Evolutionary conservation across 2,888 invertebrate species (phyloP), one percentile per base, ranked within the genome.

Genomic region (Lapara coniferarum): DNA sequence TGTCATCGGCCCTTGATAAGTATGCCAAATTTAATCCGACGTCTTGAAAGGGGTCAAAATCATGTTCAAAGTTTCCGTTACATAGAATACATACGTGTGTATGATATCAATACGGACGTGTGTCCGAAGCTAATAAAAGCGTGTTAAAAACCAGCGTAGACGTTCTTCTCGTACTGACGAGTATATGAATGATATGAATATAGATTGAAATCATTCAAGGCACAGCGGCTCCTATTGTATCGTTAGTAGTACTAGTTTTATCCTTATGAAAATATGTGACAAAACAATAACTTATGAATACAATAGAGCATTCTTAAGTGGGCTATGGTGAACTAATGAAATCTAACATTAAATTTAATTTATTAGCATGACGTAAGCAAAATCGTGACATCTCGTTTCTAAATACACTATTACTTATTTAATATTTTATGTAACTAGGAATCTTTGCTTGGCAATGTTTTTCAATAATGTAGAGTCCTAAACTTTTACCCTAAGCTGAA

Each of bases 251-350:
- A 1, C 53, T 19, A 16, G 8, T 19, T 16, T 46, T 25, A 53
- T 53, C 46, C 37, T 59, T 16, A 68, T 59, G 37, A 63, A 63
- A 63, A 68, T 58, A 52, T 69, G 55, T 69, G 55, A 66, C 53
- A 66, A 69, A 70, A 77, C 75, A 77, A 75, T 79, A 66, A 69
- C 69, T 77, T 80, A 74, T 76, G 73, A 77, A 78, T 77, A 81
- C 80, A 78, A 79, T 78, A 72, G 75, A 66, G 68, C 69, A 67
- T 70, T 68, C 68, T 59, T 66, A 72, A 67, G 71, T n/a, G 58
- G 59, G 71, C 73, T 71, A 73, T 73, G 74, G 71, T 71, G 66
- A 68, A 69, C 10, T 67, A 70, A 51, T 55, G 37, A 63, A 67
- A 10, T 16, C 53, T 57, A 59, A 53, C 46, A 69, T 51, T 59